A percentile compares a stretch with the other conserved stretches of the same genome.
Conservation (phyloP, 2,113 vertebrate genomes). For the Progne subis region DNA sequence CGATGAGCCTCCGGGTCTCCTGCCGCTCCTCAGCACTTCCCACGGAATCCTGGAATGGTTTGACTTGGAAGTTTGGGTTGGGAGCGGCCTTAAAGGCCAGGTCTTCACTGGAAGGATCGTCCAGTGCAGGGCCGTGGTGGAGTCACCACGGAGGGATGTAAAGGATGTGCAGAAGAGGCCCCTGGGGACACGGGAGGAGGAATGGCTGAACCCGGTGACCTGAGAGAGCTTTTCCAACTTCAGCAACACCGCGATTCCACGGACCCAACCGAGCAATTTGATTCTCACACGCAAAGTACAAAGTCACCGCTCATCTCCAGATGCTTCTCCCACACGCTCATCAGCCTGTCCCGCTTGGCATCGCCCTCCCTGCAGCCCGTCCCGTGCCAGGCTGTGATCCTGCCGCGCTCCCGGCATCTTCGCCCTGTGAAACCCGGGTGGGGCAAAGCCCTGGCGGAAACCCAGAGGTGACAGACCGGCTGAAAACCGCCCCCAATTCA, state of each 20-base stretch:
- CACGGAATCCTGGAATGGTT: not conserved
- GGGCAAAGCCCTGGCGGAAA: not conserved
- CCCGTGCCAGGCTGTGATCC: fast-evolving
- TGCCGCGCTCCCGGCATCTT: fast-evolving
- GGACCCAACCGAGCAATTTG: fast-evolving
- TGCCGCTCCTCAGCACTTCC: not conserved
- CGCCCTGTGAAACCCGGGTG: fast-evolving
- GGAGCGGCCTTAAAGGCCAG: not conserved
- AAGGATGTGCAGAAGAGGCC: no score
- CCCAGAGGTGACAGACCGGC: not conserved
- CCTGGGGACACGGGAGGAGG: not conserved
- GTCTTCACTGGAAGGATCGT: not conserved
- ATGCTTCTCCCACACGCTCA: fast-evolving
- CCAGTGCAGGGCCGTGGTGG: not conserved
- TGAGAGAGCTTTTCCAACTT: not conserved
- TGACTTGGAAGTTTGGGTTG: not conserved
- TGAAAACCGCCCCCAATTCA: fast-evolving
- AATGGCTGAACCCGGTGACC: fast-evolving
- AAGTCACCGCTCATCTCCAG: not conserved
- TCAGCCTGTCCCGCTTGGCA: not conserved
- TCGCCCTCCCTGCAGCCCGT: not conserved
- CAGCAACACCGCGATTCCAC: fast-evolving
- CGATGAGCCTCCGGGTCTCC: fast-evolving
- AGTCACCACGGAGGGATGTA: not conserved
- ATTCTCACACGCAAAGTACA: not conserved